Conservation (phyloP, 2,888 invertebrate species). For the Notodonta dromedarius region DNA sequence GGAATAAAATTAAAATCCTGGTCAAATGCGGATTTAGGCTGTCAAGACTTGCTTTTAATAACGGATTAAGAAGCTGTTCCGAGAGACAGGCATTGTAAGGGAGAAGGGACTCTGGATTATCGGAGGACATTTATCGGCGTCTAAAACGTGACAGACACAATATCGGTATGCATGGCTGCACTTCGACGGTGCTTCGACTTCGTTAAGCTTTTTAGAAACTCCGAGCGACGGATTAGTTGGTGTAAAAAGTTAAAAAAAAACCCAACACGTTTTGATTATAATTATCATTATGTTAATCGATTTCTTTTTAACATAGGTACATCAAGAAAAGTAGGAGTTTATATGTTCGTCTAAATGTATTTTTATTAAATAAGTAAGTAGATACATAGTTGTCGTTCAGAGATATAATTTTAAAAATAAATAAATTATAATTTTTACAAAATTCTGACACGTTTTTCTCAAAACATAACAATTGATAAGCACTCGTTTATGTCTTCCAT, state of each 20-base stretch:
- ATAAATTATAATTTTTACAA: too few species aligned
- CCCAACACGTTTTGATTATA: background rate
- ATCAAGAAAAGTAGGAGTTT: too few species aligned
- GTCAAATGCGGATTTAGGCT: slow-evolving; percentile 4
- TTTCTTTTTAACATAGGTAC: background rate
- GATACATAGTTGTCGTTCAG: too few species aligned
- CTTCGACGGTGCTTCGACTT: background rate
- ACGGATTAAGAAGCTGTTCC: background rate
- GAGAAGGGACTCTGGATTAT: background rate
- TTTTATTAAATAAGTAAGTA: too few species aligned
- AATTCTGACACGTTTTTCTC: too few species aligned
- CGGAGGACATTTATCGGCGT: background rate
- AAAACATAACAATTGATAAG: too few species aligned
- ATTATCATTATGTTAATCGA: background rate
- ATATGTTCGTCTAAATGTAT: too few species aligned
- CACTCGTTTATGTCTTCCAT: too few species aligned
- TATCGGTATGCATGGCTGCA: background rate
- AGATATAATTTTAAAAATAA: too few species aligned
- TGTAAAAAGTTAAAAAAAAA: background rate
- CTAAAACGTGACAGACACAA: slow-evolving; percentile 1
- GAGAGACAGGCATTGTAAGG: background rate
- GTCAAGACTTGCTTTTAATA: slow-evolving; percentile 5
- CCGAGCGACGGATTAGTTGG: background rate
- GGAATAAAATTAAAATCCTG: slow-evolving; percentile 3
- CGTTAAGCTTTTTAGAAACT: slow-evolving; percentile 1